A percentile compares a stretch with the other conserved stretches of the same genome.
These are phyloP conservation scores for Chrysolina oricalcia DNA, from an alignment of 2,888 invertebrate species.

Conservation along the genomic window DNA sequence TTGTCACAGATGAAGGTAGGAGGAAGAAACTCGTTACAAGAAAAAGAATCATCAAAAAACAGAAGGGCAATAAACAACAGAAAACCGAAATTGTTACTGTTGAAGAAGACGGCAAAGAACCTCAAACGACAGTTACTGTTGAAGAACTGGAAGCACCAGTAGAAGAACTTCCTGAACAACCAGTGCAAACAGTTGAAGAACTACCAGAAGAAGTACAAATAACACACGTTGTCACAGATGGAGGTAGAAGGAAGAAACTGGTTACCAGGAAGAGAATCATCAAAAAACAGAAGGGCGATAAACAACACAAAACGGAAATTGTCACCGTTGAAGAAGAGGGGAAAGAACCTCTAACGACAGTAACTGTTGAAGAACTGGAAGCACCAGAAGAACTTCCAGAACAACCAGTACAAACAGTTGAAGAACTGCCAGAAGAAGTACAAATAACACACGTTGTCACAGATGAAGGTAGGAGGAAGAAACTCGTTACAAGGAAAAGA, in stretches of 20 bases:
- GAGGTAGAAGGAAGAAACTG: constrained; percentile 58
- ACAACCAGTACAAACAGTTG: constrained; percentile 64
- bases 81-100: constrained; percentile 69
- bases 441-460: constrained; percentile 56
- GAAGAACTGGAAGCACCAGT: constrained; percentile 57
- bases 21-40: constrained; percentile 59
- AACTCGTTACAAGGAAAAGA: constrained; percentile 61
- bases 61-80: constrained; percentile 63
- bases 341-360: constrained; percentile 66
- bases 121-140: constrained; percentile 62
- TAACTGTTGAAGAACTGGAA: constrained; percentile 61
- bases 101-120: constrained; percentile 60
- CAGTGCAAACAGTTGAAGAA: constrained; percentile 57
- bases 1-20: constrained; percentile 62
- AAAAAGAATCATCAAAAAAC: constrained; percentile 64
- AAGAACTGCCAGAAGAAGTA: constrained; percentile 59
- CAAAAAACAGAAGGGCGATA: constrained; percentile 65
- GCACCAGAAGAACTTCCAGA: constrained; percentile 61
- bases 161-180: constrained; percentile 52
- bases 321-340: constrained; percentile 66
- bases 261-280: constrained; percentile 65
- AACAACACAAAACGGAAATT: constrained; percentile 64
- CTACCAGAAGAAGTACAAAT: constrained; percentile 59
- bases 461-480: constrained; percentile 57
- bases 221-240: constrained; percentile 52